Conservation (phyloP, 1,140 invertebrate species). For the Onthophagus taurus region DNA sequence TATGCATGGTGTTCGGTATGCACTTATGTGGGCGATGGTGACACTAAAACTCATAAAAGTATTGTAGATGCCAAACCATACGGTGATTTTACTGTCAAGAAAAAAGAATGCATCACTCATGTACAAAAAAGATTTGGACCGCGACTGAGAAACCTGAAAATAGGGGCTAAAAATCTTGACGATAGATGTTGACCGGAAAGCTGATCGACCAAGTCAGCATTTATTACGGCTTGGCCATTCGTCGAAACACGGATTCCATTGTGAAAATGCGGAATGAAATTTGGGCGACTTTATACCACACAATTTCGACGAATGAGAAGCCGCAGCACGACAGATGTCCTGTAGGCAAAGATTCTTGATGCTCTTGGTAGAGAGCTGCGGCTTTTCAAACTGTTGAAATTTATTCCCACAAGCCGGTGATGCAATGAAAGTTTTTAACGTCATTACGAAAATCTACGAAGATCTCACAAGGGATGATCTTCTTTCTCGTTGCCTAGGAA, state of each 20-base stretch:
- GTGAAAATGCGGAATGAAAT: slow-evolving; percentile 25
- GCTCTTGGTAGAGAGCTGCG: slow-evolving; percentile 19
- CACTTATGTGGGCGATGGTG: slow-evolving; percentile 6
- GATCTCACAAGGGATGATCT: not conserved
- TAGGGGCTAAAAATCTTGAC: not conserved
- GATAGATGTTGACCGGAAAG: not conserved
- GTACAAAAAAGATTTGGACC: slow-evolving; percentile 23
- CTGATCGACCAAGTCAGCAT: slow-evolving; percentile 10
- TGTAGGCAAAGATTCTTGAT: slow-evolving; percentile 14
- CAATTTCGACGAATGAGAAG: slow-evolving; percentile 22
- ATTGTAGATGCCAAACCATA: slow-evolving; percentile 8
- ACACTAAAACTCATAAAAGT: not conserved
- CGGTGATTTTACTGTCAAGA: slow-evolving; percentile 8
- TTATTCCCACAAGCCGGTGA: not conserved
- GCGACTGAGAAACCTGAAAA: slow-evolving; percentile 10
- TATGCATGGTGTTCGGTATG: no score
- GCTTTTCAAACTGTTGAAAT: not conserved
- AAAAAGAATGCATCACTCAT: slow-evolving; percentile 22
- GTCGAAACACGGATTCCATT: slow-evolving; percentile 20
- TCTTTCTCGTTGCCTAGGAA: no score
- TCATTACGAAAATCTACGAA: not conserved
- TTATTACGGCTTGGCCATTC: slow-evolving; percentile 27
- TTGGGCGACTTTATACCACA: slow-evolving; percentile 24
- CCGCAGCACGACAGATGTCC: slow-evolving; percentile 23
- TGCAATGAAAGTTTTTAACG: not conserved